Evolutionary conservation across 2,888 invertebrate genomes (phyloP).

Genomic region (Athripsodes cinereus): DNA sequence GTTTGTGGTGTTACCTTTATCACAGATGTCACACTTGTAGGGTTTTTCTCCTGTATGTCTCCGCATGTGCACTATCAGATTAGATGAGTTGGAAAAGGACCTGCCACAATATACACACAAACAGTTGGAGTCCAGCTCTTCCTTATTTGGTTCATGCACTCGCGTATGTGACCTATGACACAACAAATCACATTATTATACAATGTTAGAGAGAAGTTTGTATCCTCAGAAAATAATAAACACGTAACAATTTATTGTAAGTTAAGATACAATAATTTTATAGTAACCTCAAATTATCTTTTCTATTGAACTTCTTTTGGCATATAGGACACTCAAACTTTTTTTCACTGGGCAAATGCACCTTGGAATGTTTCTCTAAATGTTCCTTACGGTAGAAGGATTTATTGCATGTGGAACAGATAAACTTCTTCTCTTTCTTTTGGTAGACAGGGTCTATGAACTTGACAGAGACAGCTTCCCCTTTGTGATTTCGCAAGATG

Average conservation of each 20-base stretch:
- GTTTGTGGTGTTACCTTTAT: no score
- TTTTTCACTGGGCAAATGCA: slow-evolving; percentile 52
- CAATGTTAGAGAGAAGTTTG: no score
- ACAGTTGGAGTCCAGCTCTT: slow-evolving; percentile 40
- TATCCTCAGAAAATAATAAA: no score
- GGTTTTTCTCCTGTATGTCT: slow-evolving; percentile 62
- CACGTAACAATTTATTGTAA: no score
- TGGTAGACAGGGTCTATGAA: slow-evolving; percentile 37
- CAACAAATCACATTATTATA: no score
- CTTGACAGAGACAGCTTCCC: slow-evolving; percentile 42
- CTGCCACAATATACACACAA: slow-evolving; percentile 56
- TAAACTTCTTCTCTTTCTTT: slow-evolving; percentile 38
- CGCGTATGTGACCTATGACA: slow-evolving; percentile 47
- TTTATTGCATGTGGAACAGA: slow-evolving; percentile 59
- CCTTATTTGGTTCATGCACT: slow-evolving; percentile 43
- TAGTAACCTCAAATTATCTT: slow-evolving; percentile 51
- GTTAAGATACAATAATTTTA: no score
- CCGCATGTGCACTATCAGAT: slow-evolving; percentile 60
- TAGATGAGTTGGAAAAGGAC: slow-evolving; percentile 55
- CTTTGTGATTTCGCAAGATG: slow-evolving; percentile 41
- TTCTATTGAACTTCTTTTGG: slow-evolving; percentile 52
- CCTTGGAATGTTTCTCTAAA: slow-evolving; percentile 57
- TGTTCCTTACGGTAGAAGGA: slow-evolving; percentile 60
- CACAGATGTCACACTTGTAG: slow-evolving; percentile 57
- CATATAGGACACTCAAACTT: slow-evolving; percentile 53